Percentiles rank a stretch among this genome's conserved stretches.
phyloP scores from a whole-genome alignment of 1,140 invertebrate genomes.

The Psix sp. region DNA sequence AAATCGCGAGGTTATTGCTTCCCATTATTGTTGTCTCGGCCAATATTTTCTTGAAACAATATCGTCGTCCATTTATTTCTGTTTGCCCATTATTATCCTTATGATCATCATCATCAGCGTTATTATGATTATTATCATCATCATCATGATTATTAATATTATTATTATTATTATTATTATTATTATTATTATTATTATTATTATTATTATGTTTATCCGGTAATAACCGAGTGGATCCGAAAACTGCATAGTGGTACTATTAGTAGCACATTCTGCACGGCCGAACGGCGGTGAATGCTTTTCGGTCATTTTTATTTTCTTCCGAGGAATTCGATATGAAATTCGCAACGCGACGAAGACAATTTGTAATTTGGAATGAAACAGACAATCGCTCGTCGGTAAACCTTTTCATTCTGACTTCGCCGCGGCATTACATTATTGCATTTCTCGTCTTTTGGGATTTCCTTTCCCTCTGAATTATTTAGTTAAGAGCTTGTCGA shows the following conservation, averaged over 20 bases:
- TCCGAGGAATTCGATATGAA: slow-evolving; percentile 31
- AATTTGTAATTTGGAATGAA: slow-evolving; percentile 21
- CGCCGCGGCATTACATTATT: slow-evolving; percentile 13
- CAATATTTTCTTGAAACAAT: no score
- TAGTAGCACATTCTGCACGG: slow-evolving; percentile 1
- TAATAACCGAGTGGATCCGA: no score
- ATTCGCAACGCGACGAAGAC: slow-evolving; percentile 16
- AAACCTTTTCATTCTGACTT: slow-evolving; percentile 23
- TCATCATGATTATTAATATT: no score
- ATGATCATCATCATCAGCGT: no score
- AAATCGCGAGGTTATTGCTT: no score
- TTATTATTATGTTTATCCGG: no score
- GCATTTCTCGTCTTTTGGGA: slow-evolving; percentile 1
- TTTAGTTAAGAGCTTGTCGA: slow-evolving; percentile 21
- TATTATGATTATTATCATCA: no score
- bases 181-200: no score
- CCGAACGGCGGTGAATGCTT: slow-evolving; percentile 16
- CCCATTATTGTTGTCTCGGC: no score
- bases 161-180: no score
- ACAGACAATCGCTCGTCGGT: slow-evolving; percentile 12
- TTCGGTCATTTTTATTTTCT: slow-evolving; percentile 24
- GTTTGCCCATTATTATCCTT: no score
- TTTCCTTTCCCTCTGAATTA: slow-evolving; percentile 20
- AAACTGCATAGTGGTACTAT: slow-evolving; percentile 2
- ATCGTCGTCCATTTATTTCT: no score